Evolutionary conservation across 2,888 invertebrate genomes (phyloP), one percentile per base, ranked within the genome.

Genomic region (Ichneumoninae sp.): DNA sequence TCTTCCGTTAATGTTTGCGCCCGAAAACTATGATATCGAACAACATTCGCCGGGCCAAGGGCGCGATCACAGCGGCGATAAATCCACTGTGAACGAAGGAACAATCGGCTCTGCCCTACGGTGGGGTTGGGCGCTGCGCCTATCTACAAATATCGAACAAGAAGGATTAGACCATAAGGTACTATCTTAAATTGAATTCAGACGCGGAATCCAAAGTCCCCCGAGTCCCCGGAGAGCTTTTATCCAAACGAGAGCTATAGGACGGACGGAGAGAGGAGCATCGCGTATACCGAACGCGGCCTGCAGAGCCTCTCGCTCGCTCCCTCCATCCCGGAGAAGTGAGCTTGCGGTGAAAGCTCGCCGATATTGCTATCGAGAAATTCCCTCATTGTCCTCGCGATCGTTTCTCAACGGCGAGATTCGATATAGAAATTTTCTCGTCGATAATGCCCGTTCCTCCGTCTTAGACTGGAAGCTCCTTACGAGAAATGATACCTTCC

Each of bases 391-490:
- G 87, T 87, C 86, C 85, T 86, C 85, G 50, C 81, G 83, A 87
- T 81, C 86, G 86, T 84, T 87, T 86, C 83, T 85, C 85, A 86
- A 85, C 81, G 60, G 73, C 57, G 79, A 81, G 86, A 85, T 85
- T 87, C 85, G 85, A 87, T 86, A 87, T 85, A 86, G 86, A 86
- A 86, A 86, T 84, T 87, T 85, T 85, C 83, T 73, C 85, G 80
- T 84, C 84, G 84, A 87, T 86, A 87, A 86, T 86, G 85, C 82
- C 80, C 85, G 68, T 74, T 68, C 81, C 82, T 66, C 30, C 79
- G 81, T 77, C 83, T 86, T 78, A 83, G 80, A 75, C 83, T 81
- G 81, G 79, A 86, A 87, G 85, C 86, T 87, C 84, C 87, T 87
- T 87, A 86, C 79, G 52, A 77, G 78, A 85, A 86, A 80, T 83